phyloP scores from a whole-genome alignment of 2,888 invertebrate species.

The Cistogaster globosa region DNA sequence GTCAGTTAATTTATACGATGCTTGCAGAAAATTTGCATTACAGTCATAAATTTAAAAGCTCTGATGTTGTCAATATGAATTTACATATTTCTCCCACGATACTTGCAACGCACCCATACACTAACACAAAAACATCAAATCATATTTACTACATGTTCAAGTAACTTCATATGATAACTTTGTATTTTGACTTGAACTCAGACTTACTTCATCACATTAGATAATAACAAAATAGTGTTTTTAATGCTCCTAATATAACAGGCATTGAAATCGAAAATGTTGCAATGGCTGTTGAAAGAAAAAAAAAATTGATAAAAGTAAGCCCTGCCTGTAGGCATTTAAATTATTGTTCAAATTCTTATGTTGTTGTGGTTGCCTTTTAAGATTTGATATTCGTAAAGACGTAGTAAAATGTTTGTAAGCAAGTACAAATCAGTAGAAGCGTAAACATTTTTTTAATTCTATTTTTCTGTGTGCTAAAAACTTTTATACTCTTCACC shows the following conservation, averaged over 20 bases:
- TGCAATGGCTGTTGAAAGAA: no score
- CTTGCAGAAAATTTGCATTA: constrained; percentile 50
- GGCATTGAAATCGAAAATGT: constrained; percentile 12
- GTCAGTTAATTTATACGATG: constrained; percentile 2
- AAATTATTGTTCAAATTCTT: constrained; percentile 17
- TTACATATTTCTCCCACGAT: constrained; percentile 63
- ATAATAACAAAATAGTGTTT: constrained; percentile 26
- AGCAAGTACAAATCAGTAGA: no score
- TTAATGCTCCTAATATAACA: constrained; percentile 35
- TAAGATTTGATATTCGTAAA: constrained; percentile 6
- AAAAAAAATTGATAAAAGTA: background rate
- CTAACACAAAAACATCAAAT: background rate
- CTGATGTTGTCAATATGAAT: constrained; percentile 50
- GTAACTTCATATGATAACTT: background rate
- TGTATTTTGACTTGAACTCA: constrained; percentile 8
- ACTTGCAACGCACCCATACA: constrained; percentile 22
- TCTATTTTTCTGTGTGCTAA: no score
- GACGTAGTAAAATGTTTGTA: constrained; percentile 58
- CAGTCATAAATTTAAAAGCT: constrained; percentile 39
- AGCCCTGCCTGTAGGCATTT: constrained; percentile 41
- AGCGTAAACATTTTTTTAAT: no score
- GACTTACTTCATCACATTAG: constrained; percentile 15
- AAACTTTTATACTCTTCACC: no score
- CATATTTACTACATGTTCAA: background rate
- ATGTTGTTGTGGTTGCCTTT: no score